Percentiles rank a stretch among this genome's conserved stretches.
phyloP scores from a whole-genome alignment of 2,888 invertebrate genomes.

The Epiperipatus broadwayi region DNA sequence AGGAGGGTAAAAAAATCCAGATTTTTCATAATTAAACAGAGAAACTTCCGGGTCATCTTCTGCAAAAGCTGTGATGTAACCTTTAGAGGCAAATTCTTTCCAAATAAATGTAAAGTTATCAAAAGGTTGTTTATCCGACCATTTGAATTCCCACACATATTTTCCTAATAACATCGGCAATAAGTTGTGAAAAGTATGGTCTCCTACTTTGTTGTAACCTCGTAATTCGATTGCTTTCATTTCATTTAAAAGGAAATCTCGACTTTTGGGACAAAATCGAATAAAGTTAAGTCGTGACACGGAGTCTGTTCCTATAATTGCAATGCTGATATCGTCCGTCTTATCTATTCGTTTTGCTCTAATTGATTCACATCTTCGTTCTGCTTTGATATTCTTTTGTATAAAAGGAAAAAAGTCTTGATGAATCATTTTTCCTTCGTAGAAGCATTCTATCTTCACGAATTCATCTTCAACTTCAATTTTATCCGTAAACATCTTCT shows the following conservation, averaged over 20 bases:
- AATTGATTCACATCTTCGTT: too few relatives aligned
- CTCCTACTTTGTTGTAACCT: slow-evolving; percentile 81
- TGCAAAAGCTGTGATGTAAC: slow-evolving; percentile 55
- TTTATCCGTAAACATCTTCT: too few relatives aligned
- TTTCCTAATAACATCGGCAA: slow-evolving; percentile 58
- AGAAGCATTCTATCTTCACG: too few relatives aligned
- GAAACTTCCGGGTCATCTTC: slow-evolving; percentile 63
- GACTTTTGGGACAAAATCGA: slow-evolving; percentile 57
- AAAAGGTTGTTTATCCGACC: too few relatives aligned
- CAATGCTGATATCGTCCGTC: too few relatives aligned
- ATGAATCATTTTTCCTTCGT: too few relatives aligned
- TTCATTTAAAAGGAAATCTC: slow-evolving; percentile 36
- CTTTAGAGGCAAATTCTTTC: slow-evolving; percentile 50
- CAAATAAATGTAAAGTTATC: slow-evolving; percentile 66
- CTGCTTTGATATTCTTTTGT: too few relatives aligned
- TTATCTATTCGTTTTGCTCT: too few relatives aligned
- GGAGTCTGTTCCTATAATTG: slow-evolving; percentile 64
- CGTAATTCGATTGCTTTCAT: slow-evolving; percentile 52
- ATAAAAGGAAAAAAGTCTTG: too few relatives aligned
- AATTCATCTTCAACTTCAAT: too few relatives aligned
- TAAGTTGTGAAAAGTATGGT: slow-evolving; percentile 80
- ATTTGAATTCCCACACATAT: too few relatives aligned
- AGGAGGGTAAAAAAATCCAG: slow-evolving; percentile 57
- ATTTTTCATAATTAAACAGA: slow-evolving; percentile 56
- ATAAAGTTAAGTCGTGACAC: slow-evolving; percentile 66